Conservation (phyloP, 92 coral and sea anemone genomes). For the Anthopleura xanthogrammica region DNA sequence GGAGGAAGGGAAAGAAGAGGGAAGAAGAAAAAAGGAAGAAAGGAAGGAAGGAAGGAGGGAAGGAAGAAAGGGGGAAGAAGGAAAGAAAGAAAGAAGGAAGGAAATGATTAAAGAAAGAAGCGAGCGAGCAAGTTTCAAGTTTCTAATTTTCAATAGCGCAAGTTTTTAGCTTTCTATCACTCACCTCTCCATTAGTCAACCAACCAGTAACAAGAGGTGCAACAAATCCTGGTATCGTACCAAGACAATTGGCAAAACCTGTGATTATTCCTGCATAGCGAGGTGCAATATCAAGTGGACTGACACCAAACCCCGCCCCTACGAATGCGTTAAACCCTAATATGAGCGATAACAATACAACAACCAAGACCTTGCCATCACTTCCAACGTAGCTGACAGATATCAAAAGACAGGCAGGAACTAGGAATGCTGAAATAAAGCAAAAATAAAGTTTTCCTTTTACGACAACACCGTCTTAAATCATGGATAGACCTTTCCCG, state of each 20-base stretch:
- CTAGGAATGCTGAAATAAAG: constrained; percentile 43
- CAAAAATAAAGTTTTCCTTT: no score
- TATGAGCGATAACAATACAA: constrained; percentile 64
- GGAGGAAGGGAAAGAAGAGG: no score
- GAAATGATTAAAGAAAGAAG: no score
- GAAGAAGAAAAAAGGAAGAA: no score
- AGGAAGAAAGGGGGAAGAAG: no score
- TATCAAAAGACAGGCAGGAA: constrained; percentile 74
- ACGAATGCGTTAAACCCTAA: constrained; percentile 51
- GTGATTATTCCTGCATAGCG: constrained; percentile 87
- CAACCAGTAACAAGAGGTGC: constrained; percentile 82
- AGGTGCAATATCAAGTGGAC: constrained; percentile 88
- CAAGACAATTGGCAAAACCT: constrained; percentile 80
- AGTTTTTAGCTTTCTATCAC: neutral
- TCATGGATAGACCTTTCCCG: no score
- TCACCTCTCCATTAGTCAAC: constrained; percentile 78
- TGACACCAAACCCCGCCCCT: constrained; percentile 55
- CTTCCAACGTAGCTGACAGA: constrained; percentile 85
- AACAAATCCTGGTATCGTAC: constrained; percentile 75
- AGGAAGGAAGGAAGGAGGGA: no score
- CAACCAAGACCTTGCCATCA: constrained; percentile 64
- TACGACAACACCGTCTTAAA: no score
- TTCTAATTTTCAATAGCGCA: no score
- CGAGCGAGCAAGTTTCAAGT: no score
- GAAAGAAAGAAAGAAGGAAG: no score